A percentile compares a stretch with the other conserved stretches of the same genome.
These are phyloP conservation scores for Diplodus sargus DNA, from an alignment of 2,797 vertebrate genomes.

Conservation along the genomic window DNA sequence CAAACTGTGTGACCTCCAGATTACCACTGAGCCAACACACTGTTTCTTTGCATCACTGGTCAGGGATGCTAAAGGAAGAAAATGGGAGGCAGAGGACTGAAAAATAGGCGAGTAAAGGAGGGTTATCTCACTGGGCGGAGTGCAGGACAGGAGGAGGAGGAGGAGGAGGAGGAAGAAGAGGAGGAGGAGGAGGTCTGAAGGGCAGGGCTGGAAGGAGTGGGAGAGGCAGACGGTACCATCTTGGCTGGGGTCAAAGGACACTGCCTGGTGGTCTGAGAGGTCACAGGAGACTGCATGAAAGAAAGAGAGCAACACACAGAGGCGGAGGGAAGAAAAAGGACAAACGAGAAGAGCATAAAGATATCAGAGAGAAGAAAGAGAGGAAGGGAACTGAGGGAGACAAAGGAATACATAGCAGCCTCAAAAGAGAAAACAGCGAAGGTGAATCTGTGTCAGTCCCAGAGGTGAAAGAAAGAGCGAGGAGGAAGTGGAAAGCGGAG, in stretches of 20 bases:
- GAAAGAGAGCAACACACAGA: slow-evolving; percentile 54
- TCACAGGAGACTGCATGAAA: slow-evolving; percentile 81
- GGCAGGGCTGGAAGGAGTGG: slow-evolving; percentile 75
- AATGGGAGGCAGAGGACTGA: slow-evolving; percentile 26
- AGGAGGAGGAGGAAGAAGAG: slow-evolving; percentile 58
- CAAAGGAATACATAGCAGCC: slow-evolving; percentile 6
- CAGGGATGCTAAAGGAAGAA: slow-evolving; percentile 4
- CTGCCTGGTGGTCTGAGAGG: slow-evolving; percentile 82
- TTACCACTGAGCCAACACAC: background rate
- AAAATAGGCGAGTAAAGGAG: slow-evolving; percentile 31
- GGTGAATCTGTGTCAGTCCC: slow-evolving; percentile 18
- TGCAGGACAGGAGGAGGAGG: slow-evolving; percentile 76
- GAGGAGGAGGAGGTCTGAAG: slow-evolving; percentile 75
- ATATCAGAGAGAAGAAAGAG: slow-evolving; percentile 15
- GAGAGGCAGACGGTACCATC: slow-evolving; percentile 79
- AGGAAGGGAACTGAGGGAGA: background rate
- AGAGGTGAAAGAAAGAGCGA: slow-evolving; percentile 19
- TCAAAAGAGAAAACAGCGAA: background rate
- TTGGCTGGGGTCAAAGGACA: slow-evolving; percentile 82
- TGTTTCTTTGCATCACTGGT: background rate
- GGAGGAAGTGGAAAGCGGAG: slow-evolving; percentile 2
- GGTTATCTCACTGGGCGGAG: slow-evolving; percentile 81
- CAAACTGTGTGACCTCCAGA: background rate
- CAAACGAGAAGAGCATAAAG: slow-evolving; percentile 26
- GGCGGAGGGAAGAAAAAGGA: slow-evolving; percentile 27